Evolutionary conservation across 1,140 invertebrate species (phyloP).

Genomic region (Bactericera cockerelli): DNA sequence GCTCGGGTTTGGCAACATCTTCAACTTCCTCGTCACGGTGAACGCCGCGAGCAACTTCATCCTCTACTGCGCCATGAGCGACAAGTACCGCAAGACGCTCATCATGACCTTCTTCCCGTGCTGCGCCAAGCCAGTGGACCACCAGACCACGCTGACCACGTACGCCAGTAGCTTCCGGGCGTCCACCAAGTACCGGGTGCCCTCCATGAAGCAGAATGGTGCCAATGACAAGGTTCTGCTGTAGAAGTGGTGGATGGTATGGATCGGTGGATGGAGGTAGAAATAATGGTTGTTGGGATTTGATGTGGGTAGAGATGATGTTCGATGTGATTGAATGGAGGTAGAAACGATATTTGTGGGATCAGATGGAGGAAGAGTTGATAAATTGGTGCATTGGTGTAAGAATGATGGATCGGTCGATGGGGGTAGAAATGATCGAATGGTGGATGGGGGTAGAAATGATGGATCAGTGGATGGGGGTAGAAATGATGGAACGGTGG

Average conservation of each 20-base stretch:
- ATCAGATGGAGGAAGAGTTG: no score
- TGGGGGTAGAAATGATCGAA: no score
- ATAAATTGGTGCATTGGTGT: no score
- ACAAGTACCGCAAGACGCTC: slow-evolving; percentile 57
- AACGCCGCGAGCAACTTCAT: slow-evolving; percentile 61
- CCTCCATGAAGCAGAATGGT: not conserved
- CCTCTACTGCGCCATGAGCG: slow-evolving; percentile 58
- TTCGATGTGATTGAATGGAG: no score
- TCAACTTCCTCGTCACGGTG: slow-evolving; percentile 50
- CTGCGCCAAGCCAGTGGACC: slow-evolving; percentile 14
- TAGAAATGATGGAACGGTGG: no score
- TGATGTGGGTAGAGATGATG: no score
- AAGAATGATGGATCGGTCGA: no score
- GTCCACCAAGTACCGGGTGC: not conserved
- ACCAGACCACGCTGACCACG: not conserved
- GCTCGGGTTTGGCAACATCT: slow-evolving; percentile 47
- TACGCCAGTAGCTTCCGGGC: not conserved
- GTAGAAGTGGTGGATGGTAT: not conserved
- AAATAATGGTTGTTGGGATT: no score
- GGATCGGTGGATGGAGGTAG: no score
- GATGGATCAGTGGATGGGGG: no score
- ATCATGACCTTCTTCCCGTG: slow-evolving; percentile 42
- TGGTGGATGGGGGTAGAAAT: no score
- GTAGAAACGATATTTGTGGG: no score
- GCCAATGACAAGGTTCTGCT: not conserved